These are phyloP conservation scores for Cotesia vestalis DNA, from an alignment of 1,140 invertebrate genomes.

Conservation along the genomic window DNA sequence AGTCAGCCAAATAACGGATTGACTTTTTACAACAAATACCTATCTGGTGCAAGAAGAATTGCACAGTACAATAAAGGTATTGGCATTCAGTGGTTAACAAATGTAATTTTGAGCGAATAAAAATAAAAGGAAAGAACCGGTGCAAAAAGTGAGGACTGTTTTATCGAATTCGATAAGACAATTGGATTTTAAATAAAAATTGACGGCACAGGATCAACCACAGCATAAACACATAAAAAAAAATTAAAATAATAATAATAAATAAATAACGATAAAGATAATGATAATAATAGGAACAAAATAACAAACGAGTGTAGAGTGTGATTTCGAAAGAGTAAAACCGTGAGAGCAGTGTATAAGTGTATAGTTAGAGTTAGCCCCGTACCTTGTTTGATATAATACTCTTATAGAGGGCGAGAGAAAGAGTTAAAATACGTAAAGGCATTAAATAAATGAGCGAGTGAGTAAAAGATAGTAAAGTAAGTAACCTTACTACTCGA, in stretches of 20 bases:
- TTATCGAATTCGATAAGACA: slow-evolving; percentile 38
- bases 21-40: too few species aligned
- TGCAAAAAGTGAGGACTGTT: background rate
- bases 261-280: too few species aligned
- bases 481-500: background rate
- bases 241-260: too few species aligned
- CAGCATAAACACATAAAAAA: background rate
- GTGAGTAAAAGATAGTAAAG: slow-evolving; percentile 5
- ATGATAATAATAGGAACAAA: too few species aligned
- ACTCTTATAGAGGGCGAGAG: slow-evolving; percentile 4
- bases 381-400: background rate
- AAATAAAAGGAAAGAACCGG: background rate
- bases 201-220: background rate
- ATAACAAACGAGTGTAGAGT: background rate
- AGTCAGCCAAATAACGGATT: too few species aligned
- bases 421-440: slow-evolving; percentile 5
- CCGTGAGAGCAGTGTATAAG: slow-evolving; percentile 31
- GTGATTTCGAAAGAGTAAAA: slow-evolving; percentile 37
- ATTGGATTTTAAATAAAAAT: slow-evolving; percentile 32
- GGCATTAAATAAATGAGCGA: slow-evolving; percentile 3
- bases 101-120: background rate
- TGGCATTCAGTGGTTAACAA: background rate
- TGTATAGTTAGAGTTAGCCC: slow-evolving; percentile 17
- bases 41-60: too few species aligned
- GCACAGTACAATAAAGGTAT: too few species aligned